A percentile compares a stretch with the other conserved stretches of the same genome.
phyloP scores from a whole-genome alignment of 2,797 vertebrate genomes.

The Moxostoma hubbsi region DNA sequence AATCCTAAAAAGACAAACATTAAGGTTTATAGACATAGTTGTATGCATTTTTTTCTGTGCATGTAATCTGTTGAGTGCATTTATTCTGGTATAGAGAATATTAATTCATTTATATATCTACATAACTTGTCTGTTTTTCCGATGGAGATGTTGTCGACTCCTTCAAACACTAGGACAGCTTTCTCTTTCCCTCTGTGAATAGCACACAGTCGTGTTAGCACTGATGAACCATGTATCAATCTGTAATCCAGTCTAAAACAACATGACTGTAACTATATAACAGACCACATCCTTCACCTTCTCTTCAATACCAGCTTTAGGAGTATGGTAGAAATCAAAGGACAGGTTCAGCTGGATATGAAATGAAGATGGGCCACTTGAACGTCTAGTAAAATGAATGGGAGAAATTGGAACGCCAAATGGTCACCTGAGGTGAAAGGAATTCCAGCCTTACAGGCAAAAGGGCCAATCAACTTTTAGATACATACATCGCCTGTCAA shows the following conservation, averaged over 20 bases:
- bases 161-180: slow-evolving; percentile 84
- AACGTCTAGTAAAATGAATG: too few species aligned
- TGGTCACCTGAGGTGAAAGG: too few species aligned
- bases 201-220: slow-evolving; percentile 1
- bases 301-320: background rate
- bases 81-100: too few species aligned
- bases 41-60: too few species aligned
- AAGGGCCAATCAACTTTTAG: too few species aligned
- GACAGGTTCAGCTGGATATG: background rate
- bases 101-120: slow-evolving; percentile 83
- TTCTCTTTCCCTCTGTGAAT: slow-evolving; percentile 71
- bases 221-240: background rate
- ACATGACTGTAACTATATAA: background rate
- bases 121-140: slow-evolving; percentile 91
- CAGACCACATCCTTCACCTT: background rate
- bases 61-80: too few species aligned
- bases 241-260: too few species aligned
- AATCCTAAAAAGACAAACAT: slow-evolving; percentile 74
- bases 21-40: too few species aligned
- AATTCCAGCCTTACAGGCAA: too few species aligned
- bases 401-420: too few species aligned
- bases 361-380: too few species aligned
- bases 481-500: too few species aligned
- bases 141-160: slow-evolving; percentile 87
- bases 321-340: background rate